Base-by-base conservation (phyloP, 2,888 invertebrate genomes). In the Trissoscelio sp. region DNA sequence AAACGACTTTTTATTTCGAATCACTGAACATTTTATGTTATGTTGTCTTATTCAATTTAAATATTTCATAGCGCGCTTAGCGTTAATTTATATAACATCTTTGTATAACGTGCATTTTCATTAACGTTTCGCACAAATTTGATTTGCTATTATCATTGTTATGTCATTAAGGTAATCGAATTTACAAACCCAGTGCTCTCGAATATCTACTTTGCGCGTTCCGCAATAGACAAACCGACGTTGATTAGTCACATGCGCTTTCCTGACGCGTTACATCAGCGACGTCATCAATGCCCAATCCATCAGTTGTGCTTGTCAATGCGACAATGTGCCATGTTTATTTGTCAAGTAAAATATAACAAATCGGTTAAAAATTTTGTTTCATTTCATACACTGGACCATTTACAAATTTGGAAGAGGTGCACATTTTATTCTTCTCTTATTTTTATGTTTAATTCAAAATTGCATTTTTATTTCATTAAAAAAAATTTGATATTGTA, bases 81-180 rank as follows among this genome's bases (percentile, higher is more conserved):
- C 34, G 14, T 20, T 18, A 39, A 20, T 58, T 37, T 58, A 58
- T 58, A 39, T 22, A 62, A 60, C 44, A 14, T 18, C 42, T 58
- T 58, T 42, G 58, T 58, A 37, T 22, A 58, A 58, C 58, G 24
- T 42, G 60, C 28, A 48, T 66, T 48, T 51, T 53, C 69, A 69
- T 69, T 53, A 69, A 48, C 24, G 24, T 58, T 70, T 48, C 24
- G 20, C 18, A 42, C 12, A 60, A 55, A 60, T 73, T 73, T 73
- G 73, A 73, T 62, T 48, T 42, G 22, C 12, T 53, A 58, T 62
- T 34, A 62, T 62, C 24, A 60, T 72, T 55, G 72, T 72, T 73
- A 55, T 73, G 44, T 53, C 73, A 73, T 73, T 55, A 55, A 62
- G 53, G 31, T 73, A 62, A 73, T 73, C 18, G 60, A 72, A 72